A percentile compares a stretch with the other conserved stretches of the same genome.
Evolutionary conservation across 2,888 invertebrate species (phyloP).

Genomic region (Hermaeophaga mercurialis): DNA sequence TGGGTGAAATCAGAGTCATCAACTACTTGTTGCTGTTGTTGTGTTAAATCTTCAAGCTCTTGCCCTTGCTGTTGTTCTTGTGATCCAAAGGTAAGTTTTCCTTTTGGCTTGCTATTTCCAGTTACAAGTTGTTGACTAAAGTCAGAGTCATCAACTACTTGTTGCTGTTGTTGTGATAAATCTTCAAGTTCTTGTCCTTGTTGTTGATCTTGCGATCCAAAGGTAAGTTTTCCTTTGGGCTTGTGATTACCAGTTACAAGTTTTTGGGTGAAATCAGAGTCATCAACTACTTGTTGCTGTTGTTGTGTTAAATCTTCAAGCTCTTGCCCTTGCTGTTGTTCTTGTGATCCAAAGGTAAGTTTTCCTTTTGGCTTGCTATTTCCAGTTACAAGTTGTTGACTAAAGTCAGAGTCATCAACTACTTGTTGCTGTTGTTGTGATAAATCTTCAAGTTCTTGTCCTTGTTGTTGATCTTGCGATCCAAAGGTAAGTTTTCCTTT

Average conservation of each 20-base stretch:
- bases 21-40: conserved; percentile 20
- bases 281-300: conserved; percentile 25
- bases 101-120: conserved; percentile 6
- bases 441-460: conserved; percentile 28
- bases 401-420: conserved; percentile 35
- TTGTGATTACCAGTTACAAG: conserved; percentile 23
- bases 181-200: conserved; percentile 23
- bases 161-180: conserved; percentile 16
- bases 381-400: conserved; percentile 36
- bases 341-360: conserved; percentile 1
- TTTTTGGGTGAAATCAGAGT: conserved; percentile 40
- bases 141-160: conserved; percentile 32
- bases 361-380: conserved; percentile 7
- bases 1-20: conserved; percentile 39
- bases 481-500: conserved; percentile 7
- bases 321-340: conserved; percentile 15
- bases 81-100: conserved; percentile 27
- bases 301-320: conserved; percentile 27
- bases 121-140: conserved; percentile 38
- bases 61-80: conserved; percentile 19
- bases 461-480: conserved; percentile 6
- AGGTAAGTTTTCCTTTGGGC: conserved; percentile 27
- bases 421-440: conserved; percentile 23
- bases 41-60: conserved; percentile 23
- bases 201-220: conserved; percentile 14